These are phyloP conservation scores for Rhyacichthys aspro DNA, from an alignment of 2,797 vertebrate genomes.

Conservation along the genomic window DNA sequence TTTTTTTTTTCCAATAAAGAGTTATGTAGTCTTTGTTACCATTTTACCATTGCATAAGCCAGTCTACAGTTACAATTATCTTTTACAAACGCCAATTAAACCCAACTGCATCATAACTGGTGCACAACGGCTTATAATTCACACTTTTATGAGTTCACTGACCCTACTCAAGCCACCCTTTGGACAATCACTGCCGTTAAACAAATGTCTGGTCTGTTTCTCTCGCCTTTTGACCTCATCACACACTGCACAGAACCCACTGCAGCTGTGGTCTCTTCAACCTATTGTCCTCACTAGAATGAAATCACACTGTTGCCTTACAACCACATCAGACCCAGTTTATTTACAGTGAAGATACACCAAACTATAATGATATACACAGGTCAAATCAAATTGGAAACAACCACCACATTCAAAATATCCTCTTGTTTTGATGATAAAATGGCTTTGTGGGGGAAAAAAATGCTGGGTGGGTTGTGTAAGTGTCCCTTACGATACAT, in stretches of 20 bases:
- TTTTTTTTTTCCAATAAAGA: too few relatives aligned
- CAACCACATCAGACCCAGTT: background rate
- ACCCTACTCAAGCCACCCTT: conserved; percentile 20
- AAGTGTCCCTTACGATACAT: conserved; percentile 45
- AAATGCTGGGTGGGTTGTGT: conserved; percentile 47
- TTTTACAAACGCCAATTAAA: background rate
- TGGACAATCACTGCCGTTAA: conserved; percentile 35
- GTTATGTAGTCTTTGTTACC: too few relatives aligned
- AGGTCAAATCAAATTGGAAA: background rate
- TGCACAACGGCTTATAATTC: conserved; percentile 36
- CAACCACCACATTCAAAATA: background rate
- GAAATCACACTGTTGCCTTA: background rate
- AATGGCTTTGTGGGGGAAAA: conserved; percentile 36
- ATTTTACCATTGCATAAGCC: background rate
- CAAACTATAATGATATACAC: background rate
- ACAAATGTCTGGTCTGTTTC: conserved; percentile 17
- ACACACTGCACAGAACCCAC: conserved; percentile 15
- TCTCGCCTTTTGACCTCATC: conserved; percentile 39
- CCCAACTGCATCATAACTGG: conserved; percentile 18
- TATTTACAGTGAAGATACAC: background rate
- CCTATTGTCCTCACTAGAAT: background rate
- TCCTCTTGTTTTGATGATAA: conserved; percentile 45
- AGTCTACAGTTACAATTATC: conserved; percentile 13
- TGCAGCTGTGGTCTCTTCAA: conserved; percentile 6
- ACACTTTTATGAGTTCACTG: conserved; percentile 19